Conservation (phyloP, 2,797 vertebrate species). For the Schizopygopsis pylzovi region DNA sequence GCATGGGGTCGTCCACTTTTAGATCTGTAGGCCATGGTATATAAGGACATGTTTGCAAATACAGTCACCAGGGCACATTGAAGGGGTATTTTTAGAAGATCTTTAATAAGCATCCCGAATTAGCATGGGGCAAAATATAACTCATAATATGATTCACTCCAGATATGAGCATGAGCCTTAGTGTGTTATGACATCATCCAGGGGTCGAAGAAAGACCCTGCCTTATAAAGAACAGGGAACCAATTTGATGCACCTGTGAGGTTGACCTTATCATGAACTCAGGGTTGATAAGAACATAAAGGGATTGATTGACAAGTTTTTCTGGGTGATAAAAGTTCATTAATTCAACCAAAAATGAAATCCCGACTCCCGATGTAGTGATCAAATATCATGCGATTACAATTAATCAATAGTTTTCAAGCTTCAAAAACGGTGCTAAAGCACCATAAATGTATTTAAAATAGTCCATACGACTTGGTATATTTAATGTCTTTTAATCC, state of each 20-base stretch:
- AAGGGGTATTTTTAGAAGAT: conserved; percentile 52
- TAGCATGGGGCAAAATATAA: conserved; percentile 53
- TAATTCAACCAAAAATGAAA: background rate
- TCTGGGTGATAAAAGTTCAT: background rate
- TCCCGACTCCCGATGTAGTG: background rate
- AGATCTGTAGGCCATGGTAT: conserved; percentile 31
- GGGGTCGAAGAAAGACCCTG: conserved; percentile 30
- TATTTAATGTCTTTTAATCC: background rate
- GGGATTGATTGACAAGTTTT: background rate
- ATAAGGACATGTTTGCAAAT: conserved; percentile 63
- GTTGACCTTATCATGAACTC: background rate
- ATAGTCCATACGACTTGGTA: too few species aligned
- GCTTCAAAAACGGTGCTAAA: background rate
- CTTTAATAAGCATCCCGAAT: conserved; percentile 40
- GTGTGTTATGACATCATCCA: conserved; percentile 29
- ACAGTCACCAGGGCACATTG: conserved; percentile 32
- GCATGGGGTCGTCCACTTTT: conserved; percentile 43
- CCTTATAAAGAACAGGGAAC: conserved; percentile 46
- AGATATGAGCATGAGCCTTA: conserved; percentile 57
- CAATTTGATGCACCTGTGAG: conserved; percentile 19
- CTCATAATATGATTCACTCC: conserved; percentile 46
- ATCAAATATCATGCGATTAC: background rate
- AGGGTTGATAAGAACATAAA: background rate
- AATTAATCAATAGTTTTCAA: background rate
- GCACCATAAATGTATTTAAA: background rate